A percentile compares a stretch with the other conserved stretches of the same genome.
phyloP scores from a whole-genome alignment of 2,888 invertebrate species.

The Oasisia sp. region DNA sequence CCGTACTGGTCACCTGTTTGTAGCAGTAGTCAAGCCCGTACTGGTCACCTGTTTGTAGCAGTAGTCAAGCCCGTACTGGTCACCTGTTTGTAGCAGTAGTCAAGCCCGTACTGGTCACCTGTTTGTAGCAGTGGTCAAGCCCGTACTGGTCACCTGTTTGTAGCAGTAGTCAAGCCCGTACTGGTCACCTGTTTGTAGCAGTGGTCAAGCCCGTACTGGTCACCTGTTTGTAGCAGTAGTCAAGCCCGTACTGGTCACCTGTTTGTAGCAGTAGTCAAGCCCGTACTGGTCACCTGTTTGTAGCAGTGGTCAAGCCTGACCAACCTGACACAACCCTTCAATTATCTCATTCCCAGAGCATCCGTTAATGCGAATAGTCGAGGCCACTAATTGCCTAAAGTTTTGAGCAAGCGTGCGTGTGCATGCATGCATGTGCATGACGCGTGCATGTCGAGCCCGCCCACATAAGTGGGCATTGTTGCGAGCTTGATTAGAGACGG shows the following conservation, averaged over 20 bases:
- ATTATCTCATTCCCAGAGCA: neutral
- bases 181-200: neutral
- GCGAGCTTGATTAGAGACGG: neutral
- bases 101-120: neutral
- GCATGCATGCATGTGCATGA: slow-evolving; percentile 1
- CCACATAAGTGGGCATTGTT: neutral
- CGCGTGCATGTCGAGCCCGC: neutral
- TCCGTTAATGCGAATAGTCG: neutral
- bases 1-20: neutral
- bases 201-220: no score
- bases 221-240: no score
- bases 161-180: no score
- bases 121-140: no score
- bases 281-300: neutral
- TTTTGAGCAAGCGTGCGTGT: neutral
- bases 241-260: neutral
- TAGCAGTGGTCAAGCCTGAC: neutral
- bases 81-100: no score
- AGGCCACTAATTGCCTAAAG: neutral
- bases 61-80: no score
- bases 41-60: neutral
- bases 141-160: neutral
- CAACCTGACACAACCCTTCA: neutral
- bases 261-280: no score
- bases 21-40: no score